Conservation (phyloP, 2,113 vertebrate genomes). For the Actinemys pallida region DNA sequence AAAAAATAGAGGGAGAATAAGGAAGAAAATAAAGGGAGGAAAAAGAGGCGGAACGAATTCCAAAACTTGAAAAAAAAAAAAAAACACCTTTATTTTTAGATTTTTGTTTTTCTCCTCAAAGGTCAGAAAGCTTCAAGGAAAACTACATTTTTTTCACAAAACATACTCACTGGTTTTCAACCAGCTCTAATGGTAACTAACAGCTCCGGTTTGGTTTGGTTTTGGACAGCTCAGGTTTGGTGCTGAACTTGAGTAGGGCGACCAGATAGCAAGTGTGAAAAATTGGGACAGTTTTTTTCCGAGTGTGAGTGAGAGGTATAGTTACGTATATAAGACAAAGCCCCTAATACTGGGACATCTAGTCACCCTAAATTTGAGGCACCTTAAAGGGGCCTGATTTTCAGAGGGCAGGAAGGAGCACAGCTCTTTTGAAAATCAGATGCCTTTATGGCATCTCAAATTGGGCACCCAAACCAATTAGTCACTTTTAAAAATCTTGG, state of each 20-base stretch:
- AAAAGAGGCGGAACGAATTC: background rate
- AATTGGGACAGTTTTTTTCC: too few relatives aligned
- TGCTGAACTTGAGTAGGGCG: background rate
- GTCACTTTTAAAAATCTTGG: fast-evolving
- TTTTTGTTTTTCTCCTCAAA: background rate
- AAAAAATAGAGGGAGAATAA: too few relatives aligned
- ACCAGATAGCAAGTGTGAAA: background rate
- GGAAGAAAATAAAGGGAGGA: background rate
- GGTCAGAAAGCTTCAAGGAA: background rate
- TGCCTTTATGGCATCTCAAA: background rate
- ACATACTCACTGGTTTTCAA: background rate
- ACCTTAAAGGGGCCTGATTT: background rate
- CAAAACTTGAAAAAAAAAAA: background rate
- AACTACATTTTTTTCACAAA: slow-evolving; percentile 29
- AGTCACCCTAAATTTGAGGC: background rate
- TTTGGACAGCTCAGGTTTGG: background rate
- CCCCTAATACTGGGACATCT: background rate
- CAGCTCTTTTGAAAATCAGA: background rate
- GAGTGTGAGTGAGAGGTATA: background rate
- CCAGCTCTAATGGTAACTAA: background rate
- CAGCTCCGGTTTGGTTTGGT: fast-evolving
- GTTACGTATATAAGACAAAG: background rate
- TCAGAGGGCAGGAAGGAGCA: background rate
- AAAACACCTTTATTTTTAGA: background rate
- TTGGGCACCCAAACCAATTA: background rate